A percentile compares a stretch with the other conserved stretches of the same genome.
phyloP scores from a whole-genome alignment of 1,140 invertebrate species.

The Gryllus bimaculatus region DNA sequence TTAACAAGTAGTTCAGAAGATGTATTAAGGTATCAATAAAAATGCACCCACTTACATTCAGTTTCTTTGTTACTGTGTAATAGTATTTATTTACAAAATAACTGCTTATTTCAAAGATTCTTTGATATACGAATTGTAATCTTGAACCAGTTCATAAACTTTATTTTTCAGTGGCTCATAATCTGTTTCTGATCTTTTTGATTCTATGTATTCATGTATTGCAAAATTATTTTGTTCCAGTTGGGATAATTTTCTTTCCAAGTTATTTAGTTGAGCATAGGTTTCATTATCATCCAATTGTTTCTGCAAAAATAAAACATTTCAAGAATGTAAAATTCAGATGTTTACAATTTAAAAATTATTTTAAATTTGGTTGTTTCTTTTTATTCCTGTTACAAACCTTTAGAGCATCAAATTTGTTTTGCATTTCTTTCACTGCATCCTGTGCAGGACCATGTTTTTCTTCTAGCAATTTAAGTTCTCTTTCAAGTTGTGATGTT shows the following conservation, averaged over 20 bases:
- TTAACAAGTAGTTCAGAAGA: background rate
- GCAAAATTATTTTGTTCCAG: slow-evolving; percentile 55
- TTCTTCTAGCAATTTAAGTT: slow-evolving; percentile 29
- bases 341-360: background rate
- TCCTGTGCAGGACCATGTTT: slow-evolving; percentile 25
- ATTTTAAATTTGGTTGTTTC: background rate
- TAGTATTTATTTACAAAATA: background rate
- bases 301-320: slow-evolving; percentile 35
- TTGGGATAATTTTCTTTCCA: slow-evolving; percentile 54
- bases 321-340: background rate
- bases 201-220: slow-evolving; percentile 50
- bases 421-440: slow-evolving; percentile 26
- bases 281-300: slow-evolving; percentile 59
- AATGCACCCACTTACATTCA: background rate
- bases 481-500: slow-evolving; percentile 28
- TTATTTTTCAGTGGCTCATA: slow-evolving; percentile 46
- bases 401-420: slow-evolving; percentile 34
- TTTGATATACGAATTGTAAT: slow-evolving; percentile 27
- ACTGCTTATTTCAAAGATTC: slow-evolving; percentile 27
- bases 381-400: slow-evolving; percentile 23
- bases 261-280: slow-evolving; percentile 47
- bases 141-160: slow-evolving; percentile 27
- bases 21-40: background rate
- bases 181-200: slow-evolving; percentile 52
- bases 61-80: background rate